Evolutionary conservation across 2,888 invertebrate species (phyloP), one percentile per base, ranked within the genome.

Genomic region (Chironomus tentans): DNA sequence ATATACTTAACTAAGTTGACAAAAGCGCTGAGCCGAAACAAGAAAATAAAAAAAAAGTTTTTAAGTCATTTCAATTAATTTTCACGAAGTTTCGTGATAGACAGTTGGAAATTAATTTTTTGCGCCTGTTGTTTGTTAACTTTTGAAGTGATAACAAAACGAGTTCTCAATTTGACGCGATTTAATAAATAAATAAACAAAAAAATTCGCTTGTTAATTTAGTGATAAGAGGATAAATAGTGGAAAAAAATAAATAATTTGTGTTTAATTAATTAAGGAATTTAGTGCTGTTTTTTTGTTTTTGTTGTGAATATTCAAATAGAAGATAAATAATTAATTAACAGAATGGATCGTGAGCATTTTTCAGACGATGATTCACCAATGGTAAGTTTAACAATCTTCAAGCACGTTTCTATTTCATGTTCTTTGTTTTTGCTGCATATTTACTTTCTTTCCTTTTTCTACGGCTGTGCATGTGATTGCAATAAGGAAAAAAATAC

Each of bases 291-390:
- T 13, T 15, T n/a, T n/a, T n/a, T 50, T 50, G 10, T 50, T 38
- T 24, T 65, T 65, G n/a, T n/a, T n/a, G 65, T 65, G 65, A 65
- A 22, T 38, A 38, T 38, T 38, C 38, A 38, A 38, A 38, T 65
- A 65, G 22, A 65, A 65, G 12, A 24, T 21, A 65, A 22, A 22
- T 56, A 15, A 56, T 56, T 13, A 46, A 72, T 74, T 56, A 62
- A 74, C 38, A 38, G 10, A 21, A 47, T 61, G 18, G 74, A 74
- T 74, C 74, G 74, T 47, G 74, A 74, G 47, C 65, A 74, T 7
- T 74, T 74, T 65, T 74, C 74, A 15, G 74, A 74, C 22, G 74
- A 74, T 74, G 74, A 74, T 46, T 74, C 74, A 74, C 74, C 74
- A 18, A 47, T 74, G 74, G 74, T 74, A 68, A 48, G 74, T 46